Evolutionary conservation across 2,888 invertebrate species (phyloP).

Genomic region (Disparrhopalites patrizii): DNA sequence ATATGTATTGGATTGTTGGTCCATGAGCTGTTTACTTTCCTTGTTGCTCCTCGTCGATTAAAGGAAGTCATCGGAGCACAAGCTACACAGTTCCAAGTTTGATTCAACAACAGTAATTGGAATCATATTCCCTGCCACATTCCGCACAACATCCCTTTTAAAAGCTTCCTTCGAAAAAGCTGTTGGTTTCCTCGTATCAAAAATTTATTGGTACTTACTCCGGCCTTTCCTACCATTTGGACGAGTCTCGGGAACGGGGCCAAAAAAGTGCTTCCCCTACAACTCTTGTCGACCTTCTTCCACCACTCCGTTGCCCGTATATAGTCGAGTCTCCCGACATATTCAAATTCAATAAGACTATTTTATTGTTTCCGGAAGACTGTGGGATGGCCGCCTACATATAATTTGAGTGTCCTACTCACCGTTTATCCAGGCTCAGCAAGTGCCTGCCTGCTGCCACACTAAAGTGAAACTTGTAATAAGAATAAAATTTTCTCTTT

Average conservation of each 20-base stretch:
- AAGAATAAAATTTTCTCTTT: no score
- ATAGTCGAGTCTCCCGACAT: no score
- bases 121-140: neutral
- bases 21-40: neutral
- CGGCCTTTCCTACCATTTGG: neutral
- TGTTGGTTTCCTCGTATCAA: neutral
- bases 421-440: no score
- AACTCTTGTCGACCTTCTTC: no score
- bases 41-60: neutral
- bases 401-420: no score
- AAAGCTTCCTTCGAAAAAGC: no score
- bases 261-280: neutral
- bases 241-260: neutral
- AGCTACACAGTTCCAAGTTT: neutral
- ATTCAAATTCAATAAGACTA: neutral
- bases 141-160: neutral
- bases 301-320: no score
- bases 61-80: no score
- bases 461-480: no score
- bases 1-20: neutral
- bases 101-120: neutral
- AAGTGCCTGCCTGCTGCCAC: no score
- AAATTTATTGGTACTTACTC: neutral
- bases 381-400: no score
- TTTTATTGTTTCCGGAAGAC: slow-evolving; percentile 2